Conservation (phyloP, 2,888 invertebrate genomes). For the Polyommatus icarus region DNA sequence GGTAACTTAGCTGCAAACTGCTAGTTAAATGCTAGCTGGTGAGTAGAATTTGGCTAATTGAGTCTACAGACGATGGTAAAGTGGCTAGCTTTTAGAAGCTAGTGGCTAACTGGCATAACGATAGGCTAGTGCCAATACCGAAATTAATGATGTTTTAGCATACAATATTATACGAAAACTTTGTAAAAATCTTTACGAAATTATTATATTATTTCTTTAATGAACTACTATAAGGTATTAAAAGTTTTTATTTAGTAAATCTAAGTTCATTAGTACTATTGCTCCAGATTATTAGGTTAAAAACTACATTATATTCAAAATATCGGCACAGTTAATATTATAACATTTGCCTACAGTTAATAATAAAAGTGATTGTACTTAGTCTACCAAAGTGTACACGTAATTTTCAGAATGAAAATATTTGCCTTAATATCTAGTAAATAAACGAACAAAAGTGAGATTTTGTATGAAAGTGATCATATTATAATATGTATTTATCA, state of each 20-base stretch:
- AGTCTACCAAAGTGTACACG: conserved; percentile 29
- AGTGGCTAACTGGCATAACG: not conserved
- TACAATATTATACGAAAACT: not conserved
- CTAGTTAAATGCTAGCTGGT: not conserved
- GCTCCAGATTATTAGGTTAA: not conserved
- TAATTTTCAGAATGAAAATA: not conserved
- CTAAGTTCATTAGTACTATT: not conserved
- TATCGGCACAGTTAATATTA: not conserved
- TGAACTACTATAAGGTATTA: not conserved
- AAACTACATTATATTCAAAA: not conserved
- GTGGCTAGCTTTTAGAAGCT: not conserved
- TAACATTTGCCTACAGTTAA: not conserved
- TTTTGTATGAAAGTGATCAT: conserved; percentile 20
- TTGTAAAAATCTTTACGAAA: conserved; percentile 1
- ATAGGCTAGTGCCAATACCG: conserved; percentile 8
- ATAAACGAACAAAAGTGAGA: conserved; percentile 27
- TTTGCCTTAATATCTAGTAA: conserved; percentile 27
- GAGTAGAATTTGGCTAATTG: not conserved
- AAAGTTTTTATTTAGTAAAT: not conserved
- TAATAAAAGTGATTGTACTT: conserved; percentile 13
- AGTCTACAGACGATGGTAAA: not conserved
- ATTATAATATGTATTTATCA: not conserved
- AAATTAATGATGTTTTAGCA: not conserved
- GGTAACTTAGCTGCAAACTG: not conserved
- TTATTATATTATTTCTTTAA: not conserved